These are phyloP conservation scores for Vulpes ferrilata DNA, from an alignment of 2,113 vertebrate species.

Conservation along the genomic window DNA sequence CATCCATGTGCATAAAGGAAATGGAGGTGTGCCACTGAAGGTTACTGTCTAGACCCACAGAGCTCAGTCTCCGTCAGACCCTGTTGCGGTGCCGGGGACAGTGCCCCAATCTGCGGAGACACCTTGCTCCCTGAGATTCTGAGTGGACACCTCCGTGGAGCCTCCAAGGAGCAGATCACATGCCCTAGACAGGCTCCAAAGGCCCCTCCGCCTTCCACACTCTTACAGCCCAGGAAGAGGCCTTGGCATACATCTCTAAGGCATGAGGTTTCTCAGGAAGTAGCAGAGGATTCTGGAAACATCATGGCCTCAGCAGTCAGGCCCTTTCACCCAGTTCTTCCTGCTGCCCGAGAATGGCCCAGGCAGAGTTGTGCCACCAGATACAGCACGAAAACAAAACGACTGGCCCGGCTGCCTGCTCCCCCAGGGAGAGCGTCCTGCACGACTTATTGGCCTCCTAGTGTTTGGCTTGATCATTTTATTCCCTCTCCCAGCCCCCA, in stretches of 20 bases:
- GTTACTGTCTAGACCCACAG: rapidly evolving
- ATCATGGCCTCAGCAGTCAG: not conserved
- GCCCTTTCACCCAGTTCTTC: constrained; percentile 55
- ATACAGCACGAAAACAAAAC: not conserved
- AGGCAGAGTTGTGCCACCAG: not conserved
- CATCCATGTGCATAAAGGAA: rapidly evolving
- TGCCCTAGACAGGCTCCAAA: rapidly evolving
- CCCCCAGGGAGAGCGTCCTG: not conserved
- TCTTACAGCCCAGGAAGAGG: not conserved
- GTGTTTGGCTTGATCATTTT: not conserved
- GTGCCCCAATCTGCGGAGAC: not conserved
- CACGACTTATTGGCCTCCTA: rapidly evolving
- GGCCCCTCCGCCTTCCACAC: not conserved
- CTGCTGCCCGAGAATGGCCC: not conserved
- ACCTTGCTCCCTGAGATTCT: rapidly evolving
- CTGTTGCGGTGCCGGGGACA: rapidly evolving
- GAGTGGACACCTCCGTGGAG: not conserved
- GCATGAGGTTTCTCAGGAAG: not conserved
- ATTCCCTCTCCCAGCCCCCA: not conserved
- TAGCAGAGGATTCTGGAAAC: constrained; percentile 1
- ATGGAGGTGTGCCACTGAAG: not conserved
- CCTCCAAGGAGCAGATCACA: not conserved
- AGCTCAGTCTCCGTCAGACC: not conserved
- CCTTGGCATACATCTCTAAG: not conserved
- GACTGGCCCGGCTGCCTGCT: rapidly evolving